phyloP scores from a whole-genome alignment of 2,113 vertebrate genomes.

The Misgurnus mizolepis region DNA sequence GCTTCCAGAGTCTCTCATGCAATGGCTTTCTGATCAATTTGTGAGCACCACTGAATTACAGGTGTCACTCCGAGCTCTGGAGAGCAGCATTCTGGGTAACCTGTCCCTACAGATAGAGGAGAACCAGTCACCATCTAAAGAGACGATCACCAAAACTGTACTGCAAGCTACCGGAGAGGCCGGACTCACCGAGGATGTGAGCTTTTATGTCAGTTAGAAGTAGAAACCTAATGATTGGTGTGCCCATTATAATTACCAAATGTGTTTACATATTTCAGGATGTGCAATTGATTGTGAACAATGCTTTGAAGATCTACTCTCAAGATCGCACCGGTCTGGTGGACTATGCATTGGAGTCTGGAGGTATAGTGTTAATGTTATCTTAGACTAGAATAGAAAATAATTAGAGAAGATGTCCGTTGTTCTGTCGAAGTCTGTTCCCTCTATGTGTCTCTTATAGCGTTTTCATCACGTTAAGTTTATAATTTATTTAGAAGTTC shows the following conservation, averaged over 20 bases:
- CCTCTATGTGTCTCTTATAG: no score
- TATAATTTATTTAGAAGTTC: no score
- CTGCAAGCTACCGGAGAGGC: constrained; percentile 57
- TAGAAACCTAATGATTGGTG: background rate
- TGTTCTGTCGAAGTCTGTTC: background rate
- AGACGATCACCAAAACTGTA: constrained; percentile 65
- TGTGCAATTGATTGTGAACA: constrained; percentile 77
- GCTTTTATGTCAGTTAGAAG: constrained; percentile 3
- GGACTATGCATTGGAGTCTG: constrained; percentile 94
- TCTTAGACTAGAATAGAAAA: background rate
- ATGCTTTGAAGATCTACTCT: constrained; percentile 84
- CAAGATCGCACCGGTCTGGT: constrained; percentile 89
- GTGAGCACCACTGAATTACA: constrained; percentile 77
- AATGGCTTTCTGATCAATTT: constrained; percentile 76
- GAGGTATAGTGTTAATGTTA: constrained; percentile 68
- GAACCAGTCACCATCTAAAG: constrained; percentile 60
- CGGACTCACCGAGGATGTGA: constrained; percentile 82
- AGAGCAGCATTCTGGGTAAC: constrained; percentile 80
- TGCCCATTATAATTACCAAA: background rate
- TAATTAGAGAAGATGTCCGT: no score
- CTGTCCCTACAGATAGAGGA: constrained; percentile 72
- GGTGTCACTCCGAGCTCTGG: constrained; percentile 72
- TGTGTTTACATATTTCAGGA: constrained; percentile 71
- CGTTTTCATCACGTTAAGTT: no score
- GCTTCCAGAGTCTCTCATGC: constrained; percentile 72